Evolutionary conservation across 2,797 vertebrate species (phyloP).

Genomic region (Acestrorhynchus altus): DNA sequence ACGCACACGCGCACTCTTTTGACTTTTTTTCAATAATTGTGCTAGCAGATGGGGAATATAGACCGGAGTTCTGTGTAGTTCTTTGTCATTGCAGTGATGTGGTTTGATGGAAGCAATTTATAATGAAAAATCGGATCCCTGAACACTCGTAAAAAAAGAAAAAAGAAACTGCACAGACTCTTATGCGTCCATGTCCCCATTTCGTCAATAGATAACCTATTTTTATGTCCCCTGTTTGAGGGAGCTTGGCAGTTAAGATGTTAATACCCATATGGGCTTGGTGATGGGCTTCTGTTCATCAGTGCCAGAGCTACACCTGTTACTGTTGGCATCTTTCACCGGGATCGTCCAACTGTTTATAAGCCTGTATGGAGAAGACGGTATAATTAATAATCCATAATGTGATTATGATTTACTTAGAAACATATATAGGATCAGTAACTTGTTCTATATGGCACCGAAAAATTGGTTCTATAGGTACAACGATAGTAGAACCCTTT

Average conservation of each 20-base stretch:
- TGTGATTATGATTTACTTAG: no score
- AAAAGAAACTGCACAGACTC: neutral
- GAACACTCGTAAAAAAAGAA: conserved; percentile 34
- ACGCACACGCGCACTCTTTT: conserved; percentile 27
- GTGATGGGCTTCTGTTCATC: conserved; percentile 21
- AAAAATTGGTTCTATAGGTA: no score
- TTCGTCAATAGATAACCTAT: conserved; percentile 44
- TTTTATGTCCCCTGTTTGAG: conserved; percentile 37
- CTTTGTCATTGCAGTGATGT: conserved; percentile 42
- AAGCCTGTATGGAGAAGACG: neutral
- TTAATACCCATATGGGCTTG: conserved; percentile 37
- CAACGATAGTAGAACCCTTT: no score
- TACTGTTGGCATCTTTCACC: conserved; percentile 6
- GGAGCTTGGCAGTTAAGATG: conserved; percentile 11
- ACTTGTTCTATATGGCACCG: no score
- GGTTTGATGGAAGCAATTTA: conserved; percentile 52
- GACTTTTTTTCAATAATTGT: conserved; percentile 48
- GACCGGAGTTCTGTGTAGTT: conserved; percentile 43
- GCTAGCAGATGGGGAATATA: conserved; percentile 45
- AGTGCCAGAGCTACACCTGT: conserved; percentile 30
- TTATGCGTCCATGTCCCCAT: conserved; percentile 28
- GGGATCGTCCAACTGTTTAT: neutral
- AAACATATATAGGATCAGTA: neutral
- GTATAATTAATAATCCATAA: no score
- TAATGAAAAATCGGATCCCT: conserved; percentile 43